Conservation (phyloP, 2,113 vertebrate species). For the mouse (Mus musculus) region GRCm39 chr13:51005501-51006000, state of each 20-base stretch:
- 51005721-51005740: not conserved
- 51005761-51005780: too few species aligned
- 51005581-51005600: not conserved
- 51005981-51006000: not conserved
- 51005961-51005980: too few species aligned
- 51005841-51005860: not conserved
- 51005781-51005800: accelerated
- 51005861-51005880: too few species aligned
- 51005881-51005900: not conserved
- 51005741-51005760: too few species aligned
- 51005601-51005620: not conserved
- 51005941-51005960: not conserved
- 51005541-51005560: not conserved
- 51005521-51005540: not conserved
- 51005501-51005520: not conserved
- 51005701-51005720: not conserved
- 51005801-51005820: accelerated
- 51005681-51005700: not conserved
- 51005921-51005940: accelerated
- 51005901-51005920: not conserved
- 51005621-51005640: too few species aligned
- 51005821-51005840: too few species aligned
- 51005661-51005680: accelerated
- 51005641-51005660: not conserved
- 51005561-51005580: not conserved